Base-by-base conservation (phyloP, 2,888 invertebrate species). In the Sylvicola cinctus region DNA sequence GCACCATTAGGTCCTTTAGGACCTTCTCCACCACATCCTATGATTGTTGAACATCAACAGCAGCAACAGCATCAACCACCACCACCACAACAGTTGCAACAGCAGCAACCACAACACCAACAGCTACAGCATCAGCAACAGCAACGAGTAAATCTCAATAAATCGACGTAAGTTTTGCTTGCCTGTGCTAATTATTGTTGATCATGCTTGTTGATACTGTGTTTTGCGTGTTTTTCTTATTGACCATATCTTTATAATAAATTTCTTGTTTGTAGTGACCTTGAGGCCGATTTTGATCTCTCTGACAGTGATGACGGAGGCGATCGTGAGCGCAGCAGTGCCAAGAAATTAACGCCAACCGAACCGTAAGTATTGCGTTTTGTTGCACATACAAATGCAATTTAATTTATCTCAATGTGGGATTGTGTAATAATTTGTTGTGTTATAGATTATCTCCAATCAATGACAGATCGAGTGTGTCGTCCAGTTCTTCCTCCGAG, bases 271-370 rank as follows among this genome's bases (percentile, higher is more conserved):
- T 60, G n/a, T 56, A 66, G 67, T 34, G 62, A 64, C 46, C 54
- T 72, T 42, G 60, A 63, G 45, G 70, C 71, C 52, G 80, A 81
- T 58, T 63, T 81, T 44, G 70, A 70, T 39, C 55, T 81, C 38
- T 79, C 81, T 13, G 81, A 80, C 52, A 81, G 80, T 48, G 81
- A 83, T 45, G 80, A 81, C 48, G 79, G 80, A 36, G 53, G 54
- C 4, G 28, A 28, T 28, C n/a, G 28, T 4, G 28, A 28, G 5
- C 12, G 28, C 13, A 14, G 10, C 10, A 25, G 6, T 25, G 25
- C 6, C 6, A 13, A 55, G 36, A 58, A 60, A 45, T 52, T 60
- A 42, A 51, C 53, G 30, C 33, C 42, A 38, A 47, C 51, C 41
- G 55, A 54, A 46, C 58, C 49, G 56, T 56, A 48, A 49, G 52